These are phyloP conservation scores for Somateria mollissima DNA, from an alignment of 2,797 vertebrate species.

Conservation along the genomic window DNA sequence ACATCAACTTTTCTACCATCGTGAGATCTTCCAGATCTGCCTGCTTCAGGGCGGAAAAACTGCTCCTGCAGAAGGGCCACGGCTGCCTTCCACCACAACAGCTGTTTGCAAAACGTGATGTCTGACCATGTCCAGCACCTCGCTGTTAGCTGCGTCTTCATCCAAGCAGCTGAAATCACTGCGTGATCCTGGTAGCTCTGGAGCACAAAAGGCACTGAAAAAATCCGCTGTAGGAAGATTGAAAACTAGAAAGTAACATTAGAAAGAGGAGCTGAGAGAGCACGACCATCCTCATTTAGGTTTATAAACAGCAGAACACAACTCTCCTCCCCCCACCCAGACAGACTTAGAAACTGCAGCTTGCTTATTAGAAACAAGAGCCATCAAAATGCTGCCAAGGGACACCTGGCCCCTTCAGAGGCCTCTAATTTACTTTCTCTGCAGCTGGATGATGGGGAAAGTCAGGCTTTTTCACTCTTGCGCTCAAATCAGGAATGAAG, in stretches of 20 bases:
- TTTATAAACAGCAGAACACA: neutral
- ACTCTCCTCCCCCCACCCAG: neutral
- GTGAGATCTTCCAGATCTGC: neutral
- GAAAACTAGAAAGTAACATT: neutral
- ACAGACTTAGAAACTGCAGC: neutral
- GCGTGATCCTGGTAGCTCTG: neutral
- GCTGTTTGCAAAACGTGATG: neutral
- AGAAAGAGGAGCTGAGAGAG: neutral
- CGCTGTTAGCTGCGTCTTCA: neutral
- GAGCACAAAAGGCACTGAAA: neutral
- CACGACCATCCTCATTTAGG: neutral
- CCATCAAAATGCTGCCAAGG: conserved; percentile 11
- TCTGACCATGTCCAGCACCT: neutral
- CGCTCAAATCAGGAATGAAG: neutral
- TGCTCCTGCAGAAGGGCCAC: neutral
- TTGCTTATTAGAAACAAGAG: conserved; percentile 5
- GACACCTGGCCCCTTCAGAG: conserved; percentile 59
- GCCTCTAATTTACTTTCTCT: conserved; percentile 37
- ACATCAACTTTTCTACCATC: neutral
- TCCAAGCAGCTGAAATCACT: neutral
- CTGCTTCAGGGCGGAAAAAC: neutral
- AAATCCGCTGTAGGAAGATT: neutral
- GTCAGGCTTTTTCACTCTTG: neutral
- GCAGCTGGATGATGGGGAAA: conserved; percentile 9
- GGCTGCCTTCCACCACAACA: neutral